Conservation (phyloP, 1,140 invertebrate genomes). For the Eubasilissa regina region DNA sequence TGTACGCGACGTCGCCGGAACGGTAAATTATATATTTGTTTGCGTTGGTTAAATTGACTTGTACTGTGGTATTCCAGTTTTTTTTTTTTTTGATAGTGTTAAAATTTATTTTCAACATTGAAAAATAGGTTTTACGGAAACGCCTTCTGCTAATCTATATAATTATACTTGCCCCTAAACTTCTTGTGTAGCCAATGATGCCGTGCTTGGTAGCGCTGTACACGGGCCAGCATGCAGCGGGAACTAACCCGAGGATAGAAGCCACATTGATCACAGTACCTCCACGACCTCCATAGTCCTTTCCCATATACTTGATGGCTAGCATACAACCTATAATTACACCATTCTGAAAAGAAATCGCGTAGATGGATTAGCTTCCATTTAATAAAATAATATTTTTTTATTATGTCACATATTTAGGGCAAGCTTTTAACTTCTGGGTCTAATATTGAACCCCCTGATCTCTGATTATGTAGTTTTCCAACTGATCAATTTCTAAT, state of each 20-base stretch:
- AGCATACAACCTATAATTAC: background rate
- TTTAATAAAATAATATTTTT: background rate
- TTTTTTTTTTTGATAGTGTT: too few relatives aligned
- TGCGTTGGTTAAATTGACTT: too few relatives aligned
- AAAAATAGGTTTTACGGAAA: too few relatives aligned
- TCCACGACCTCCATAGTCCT: background rate
- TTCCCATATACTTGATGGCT: background rate
- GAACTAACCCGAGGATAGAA: background rate
- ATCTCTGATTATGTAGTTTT: too few relatives aligned
- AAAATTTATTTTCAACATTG: too few relatives aligned
- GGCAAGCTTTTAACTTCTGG: too few relatives aligned
- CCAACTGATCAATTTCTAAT: too few relatives aligned
- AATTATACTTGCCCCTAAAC: background rate
- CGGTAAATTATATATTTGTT: too few relatives aligned
- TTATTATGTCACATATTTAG: background rate
- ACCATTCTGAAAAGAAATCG: background rate
- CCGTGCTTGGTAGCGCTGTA: background rate
- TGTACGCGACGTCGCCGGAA: too few relatives aligned
- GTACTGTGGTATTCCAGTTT: too few relatives aligned
- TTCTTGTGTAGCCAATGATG: background rate
- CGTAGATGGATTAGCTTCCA: background rate
- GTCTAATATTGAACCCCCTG: too few relatives aligned
- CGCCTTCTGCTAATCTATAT: too few relatives aligned
- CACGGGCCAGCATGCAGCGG: background rate
- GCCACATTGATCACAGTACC: background rate